phyloP scores from a whole-genome alignment of 2,113 vertebrate genomes.

The Platichthys stellatus region DNA sequence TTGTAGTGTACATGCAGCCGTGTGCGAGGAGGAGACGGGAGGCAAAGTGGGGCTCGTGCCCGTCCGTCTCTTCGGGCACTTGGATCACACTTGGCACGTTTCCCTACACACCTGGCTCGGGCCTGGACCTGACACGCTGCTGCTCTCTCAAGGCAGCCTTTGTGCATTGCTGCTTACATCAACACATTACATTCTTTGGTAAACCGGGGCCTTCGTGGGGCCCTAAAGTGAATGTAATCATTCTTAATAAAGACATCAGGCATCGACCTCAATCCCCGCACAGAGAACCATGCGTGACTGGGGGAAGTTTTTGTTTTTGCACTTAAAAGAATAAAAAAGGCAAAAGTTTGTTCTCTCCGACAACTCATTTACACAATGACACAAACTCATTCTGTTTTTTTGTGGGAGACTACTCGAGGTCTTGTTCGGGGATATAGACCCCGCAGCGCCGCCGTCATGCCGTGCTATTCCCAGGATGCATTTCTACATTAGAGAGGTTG shows the following conservation, averaged over 20 bases:
- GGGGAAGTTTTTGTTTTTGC: background rate
- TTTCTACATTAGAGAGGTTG: background rate
- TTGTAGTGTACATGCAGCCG: constrained; percentile 26
- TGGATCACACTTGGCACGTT: constrained; percentile 59
- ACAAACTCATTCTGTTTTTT: background rate
- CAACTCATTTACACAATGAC: background rate
- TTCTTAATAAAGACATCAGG: background rate
- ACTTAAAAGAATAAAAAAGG: constrained; percentile 7
- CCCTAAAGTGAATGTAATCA: constrained; percentile 2
- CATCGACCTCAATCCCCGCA: background rate
- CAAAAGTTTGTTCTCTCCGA: background rate
- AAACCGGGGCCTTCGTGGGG: constrained; percentile 8
- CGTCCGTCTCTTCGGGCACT: constrained; percentile 7
- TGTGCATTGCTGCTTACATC: constrained; percentile 62
- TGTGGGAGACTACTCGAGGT: background rate
- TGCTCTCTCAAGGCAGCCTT: constrained; percentile 68
- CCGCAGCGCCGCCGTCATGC: background rate
- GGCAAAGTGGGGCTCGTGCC: constrained; percentile 23
- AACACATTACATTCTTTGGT: constrained; percentile 66
- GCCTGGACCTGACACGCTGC: constrained; percentile 15
- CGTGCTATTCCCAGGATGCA: background rate
- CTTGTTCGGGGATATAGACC: background rate
- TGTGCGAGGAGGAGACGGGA: constrained; percentile 42
- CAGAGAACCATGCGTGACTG: background rate
- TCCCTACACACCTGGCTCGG: constrained; percentile 74